Base-by-base conservation (phyloP, 2,797 vertebrate species). In the Microctenopoma lineatum region DNA sequence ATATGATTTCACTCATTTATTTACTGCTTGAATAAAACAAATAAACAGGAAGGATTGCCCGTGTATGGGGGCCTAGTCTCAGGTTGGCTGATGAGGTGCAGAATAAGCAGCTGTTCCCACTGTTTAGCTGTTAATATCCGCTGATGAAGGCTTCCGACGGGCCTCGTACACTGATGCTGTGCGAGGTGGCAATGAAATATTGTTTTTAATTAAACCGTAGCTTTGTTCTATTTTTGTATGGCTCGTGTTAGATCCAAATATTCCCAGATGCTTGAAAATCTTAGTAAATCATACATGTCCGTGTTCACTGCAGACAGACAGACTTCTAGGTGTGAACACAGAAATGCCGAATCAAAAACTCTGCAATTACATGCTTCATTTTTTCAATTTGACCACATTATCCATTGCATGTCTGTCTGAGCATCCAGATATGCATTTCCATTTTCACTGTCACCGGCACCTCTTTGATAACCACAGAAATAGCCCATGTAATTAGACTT, bases 131-230 rank as follows among this genome's bases (percentile, higher is more conserved):
- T 65, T 66, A 64, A 59, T 36, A 53, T 7, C 16, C 46, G 59
- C 78, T 80, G 76, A 76, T 50, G 47, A 26, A 15, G 41, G 44
- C 15, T 34, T 61, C 48, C 66, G 61, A 77, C 67, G 57, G 32
- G 39, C 25, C 25, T 39, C 51, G 75, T 64, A 70, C 59, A 59
- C 27, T 13, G 9, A 52, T 18, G 64, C 45, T 59, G 16, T 59
- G 15, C 56, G 59, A 45, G 65, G 8, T 67, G 44, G 69, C 41
- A 68, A 0, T 81, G 60, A 87, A 67, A 70, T 81, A 83, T 61
- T 14, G 52, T 50, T 85, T 80, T 83, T 76, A 78, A 89, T 86
- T 71, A 86, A 79, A 81, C 38, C 26, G 44, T 12, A 46, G 41
- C 12, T 16, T 44, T 1, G 27, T 60, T 48, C 27, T 0, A 16